Conservation (phyloP, 2,113 vertebrate species). For the Anarrhichthys ocellatus region DNA sequence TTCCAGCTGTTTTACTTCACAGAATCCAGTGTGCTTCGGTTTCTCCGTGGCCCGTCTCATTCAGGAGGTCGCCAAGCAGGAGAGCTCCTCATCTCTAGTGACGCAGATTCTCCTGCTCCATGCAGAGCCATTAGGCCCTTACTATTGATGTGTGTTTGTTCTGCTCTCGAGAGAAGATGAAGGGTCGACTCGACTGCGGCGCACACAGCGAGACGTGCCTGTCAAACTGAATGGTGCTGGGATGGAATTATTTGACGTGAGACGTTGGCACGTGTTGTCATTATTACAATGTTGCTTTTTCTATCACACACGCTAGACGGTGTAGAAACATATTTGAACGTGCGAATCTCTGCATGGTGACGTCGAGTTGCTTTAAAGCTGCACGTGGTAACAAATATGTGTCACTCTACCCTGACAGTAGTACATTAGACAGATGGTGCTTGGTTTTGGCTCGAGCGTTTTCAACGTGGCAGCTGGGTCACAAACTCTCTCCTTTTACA, state of each 20-base stretch:
- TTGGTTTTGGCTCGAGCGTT: too few relatives aligned
- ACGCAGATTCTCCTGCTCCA: constrained; percentile 4
- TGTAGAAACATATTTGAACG: neutral
- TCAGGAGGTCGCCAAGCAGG: neutral
- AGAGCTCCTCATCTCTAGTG: neutral
- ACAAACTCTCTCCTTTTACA: too few relatives aligned
- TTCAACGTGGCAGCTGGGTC: too few relatives aligned
- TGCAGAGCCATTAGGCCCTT: neutral
- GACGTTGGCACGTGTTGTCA: neutral
- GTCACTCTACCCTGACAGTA: too few relatives aligned
- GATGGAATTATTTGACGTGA: neutral
- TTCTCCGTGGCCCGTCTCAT: neutral
- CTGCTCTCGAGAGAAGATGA: neutral
- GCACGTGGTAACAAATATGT: too few relatives aligned
- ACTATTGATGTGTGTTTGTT: neutral
- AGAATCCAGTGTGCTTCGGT: neutral
- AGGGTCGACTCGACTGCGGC: neutral
- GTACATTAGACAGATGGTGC: too few relatives aligned
- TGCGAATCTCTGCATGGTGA: neutral
- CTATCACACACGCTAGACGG: neutral
- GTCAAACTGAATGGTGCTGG: neutral
- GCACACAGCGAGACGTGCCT: neutral
- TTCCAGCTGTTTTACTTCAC: neutral
- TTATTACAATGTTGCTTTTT: neutral
- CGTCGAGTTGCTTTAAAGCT: neutral